Conservation (phyloP, 2,888 invertebrate genomes). For the Eudemis profundana region DNA sequence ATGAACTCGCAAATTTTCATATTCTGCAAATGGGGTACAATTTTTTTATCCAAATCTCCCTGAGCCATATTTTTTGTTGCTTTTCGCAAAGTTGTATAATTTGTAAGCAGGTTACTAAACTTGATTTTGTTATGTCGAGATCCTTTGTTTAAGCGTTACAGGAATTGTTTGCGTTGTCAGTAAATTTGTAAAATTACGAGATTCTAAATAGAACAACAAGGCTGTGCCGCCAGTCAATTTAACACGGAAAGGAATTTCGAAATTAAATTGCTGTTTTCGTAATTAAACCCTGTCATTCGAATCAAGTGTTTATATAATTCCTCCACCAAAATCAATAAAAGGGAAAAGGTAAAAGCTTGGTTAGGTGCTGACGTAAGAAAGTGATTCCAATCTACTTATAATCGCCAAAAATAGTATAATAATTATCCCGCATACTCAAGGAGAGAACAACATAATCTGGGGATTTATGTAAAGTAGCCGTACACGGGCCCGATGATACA, state of each 20-base stretch:
- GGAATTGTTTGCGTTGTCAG: slow-evolving; percentile 20
- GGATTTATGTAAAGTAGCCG: slow-evolving; percentile 36
- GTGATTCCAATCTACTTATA: no score
- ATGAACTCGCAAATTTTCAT: slow-evolving; percentile 51
- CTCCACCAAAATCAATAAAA: no score
- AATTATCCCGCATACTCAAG: slow-evolving; percentile 25
- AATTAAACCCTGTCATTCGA: not conserved
- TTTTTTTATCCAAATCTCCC: slow-evolving; percentile 46
- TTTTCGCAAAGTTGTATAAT: slow-evolving; percentile 30
- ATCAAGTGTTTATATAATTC: not conserved
- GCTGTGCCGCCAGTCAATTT: not conserved
- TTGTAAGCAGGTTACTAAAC: slow-evolving; percentile 32
- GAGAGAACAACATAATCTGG: slow-evolving; percentile 33
- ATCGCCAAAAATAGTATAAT: slow-evolving; percentile 21
- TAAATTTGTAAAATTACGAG: slow-evolving; percentile 17
- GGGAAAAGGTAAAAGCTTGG: no score
- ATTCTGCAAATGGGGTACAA: slow-evolving; percentile 49
- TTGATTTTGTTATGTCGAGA: slow-evolving; percentile 31
- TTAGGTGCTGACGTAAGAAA: no score
- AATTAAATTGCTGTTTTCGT: not conserved
- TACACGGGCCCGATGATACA: slow-evolving; percentile 45
- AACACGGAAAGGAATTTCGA: not conserved
- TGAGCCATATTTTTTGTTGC: slow-evolving; percentile 42
- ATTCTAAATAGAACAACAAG: slow-evolving; percentile 9
- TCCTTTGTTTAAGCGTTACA: slow-evolving; percentile 19